These are phyloP conservation scores for Esox niger DNA, from an alignment of 2,113 vertebrate genomes.

Conservation along the genomic window DNA sequence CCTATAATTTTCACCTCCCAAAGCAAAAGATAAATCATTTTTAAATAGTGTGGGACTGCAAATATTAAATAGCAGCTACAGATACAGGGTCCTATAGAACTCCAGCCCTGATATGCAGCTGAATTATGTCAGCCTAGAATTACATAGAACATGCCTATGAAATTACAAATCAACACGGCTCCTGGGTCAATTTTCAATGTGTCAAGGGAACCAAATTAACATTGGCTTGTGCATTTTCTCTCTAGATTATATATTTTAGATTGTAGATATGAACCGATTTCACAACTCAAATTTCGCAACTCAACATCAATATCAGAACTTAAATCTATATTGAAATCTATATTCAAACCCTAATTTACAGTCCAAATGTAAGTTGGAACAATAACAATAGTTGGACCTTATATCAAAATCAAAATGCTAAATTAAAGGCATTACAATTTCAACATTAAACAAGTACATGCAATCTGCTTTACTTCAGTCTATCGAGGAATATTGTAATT, in stretches of 20 bases:
- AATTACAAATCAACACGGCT: background rate
- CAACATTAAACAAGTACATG: too few species aligned
- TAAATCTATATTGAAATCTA: too few species aligned
- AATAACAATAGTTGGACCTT: too few species aligned
- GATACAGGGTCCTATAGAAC: background rate
- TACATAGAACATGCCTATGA: background rate
- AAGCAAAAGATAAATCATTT: too few species aligned
- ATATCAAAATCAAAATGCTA: too few species aligned
- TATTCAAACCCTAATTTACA: background rate
- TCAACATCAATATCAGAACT: background rate
- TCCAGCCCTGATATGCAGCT: background rate
- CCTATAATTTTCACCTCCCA: background rate
- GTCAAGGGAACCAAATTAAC: background rate
- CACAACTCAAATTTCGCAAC: background rate
- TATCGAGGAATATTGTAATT: too few species aligned
- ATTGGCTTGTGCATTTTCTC: background rate
- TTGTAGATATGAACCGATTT: background rate
- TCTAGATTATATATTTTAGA: background rate
- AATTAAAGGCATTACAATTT: too few species aligned
- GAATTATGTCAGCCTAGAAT: too few species aligned
- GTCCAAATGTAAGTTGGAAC: too few species aligned
- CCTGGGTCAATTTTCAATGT: background rate
- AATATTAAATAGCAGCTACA: too few species aligned
- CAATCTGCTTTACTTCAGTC: too few species aligned
- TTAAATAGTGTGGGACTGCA: too few species aligned